Base-by-base conservation (phyloP, 2,113 vertebrate species). In the Ovis aries region DNA sequence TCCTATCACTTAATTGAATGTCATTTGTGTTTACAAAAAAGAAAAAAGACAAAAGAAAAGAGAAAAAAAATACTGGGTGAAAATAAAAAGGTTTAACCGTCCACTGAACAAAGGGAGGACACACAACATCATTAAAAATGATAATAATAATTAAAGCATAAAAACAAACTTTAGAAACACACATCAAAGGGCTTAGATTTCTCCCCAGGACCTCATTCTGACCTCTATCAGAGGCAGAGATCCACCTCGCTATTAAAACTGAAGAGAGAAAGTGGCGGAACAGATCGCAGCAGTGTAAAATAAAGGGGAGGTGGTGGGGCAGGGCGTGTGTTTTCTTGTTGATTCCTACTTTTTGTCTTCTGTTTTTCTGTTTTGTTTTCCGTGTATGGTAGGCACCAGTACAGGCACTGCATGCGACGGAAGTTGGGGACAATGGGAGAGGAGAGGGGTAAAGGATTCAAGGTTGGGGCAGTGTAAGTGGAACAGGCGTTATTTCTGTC, bases 371-470 rank as follows among this genome's bases (percentile, higher is more conserved):
- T 98, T 98, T 97, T 97, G 97, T 95, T 98, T 98, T 98, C 98
- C 98, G 95, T 98, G 98, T 98, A 98, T 98, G 99, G 99, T 99
- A 99, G 99, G 99, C 99, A 99, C 99, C 99, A 98, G 99, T 98
- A 99, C 99, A 99, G 99, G 99, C 99, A 99, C 99, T 99, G 99
- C 99, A 99, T 99, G 99, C 99, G 99, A 99, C 99, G 98, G 99
- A 98, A 84, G 96, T 25, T 97, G 98, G 97, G 98, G 67, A 92
- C 92, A 89, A 91, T 40, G 92, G 93, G 90, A 94, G 93, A 97
- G 90, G 82, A 93, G 93, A 97, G 88, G 97, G 94, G 88, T 48
- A 50, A 84, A 98, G 80, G 97, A 43, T 91, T 97, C 96, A 97
- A 93, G 96, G 95, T 60, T 88, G 97, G 97, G 96, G 93, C 81